Percentiles rank a stretch among this genome's conserved stretches.
Evolutionary conservation across 2,797 vertebrate genomes (phyloP).

Genomic region (Psittacula echo): DNA sequence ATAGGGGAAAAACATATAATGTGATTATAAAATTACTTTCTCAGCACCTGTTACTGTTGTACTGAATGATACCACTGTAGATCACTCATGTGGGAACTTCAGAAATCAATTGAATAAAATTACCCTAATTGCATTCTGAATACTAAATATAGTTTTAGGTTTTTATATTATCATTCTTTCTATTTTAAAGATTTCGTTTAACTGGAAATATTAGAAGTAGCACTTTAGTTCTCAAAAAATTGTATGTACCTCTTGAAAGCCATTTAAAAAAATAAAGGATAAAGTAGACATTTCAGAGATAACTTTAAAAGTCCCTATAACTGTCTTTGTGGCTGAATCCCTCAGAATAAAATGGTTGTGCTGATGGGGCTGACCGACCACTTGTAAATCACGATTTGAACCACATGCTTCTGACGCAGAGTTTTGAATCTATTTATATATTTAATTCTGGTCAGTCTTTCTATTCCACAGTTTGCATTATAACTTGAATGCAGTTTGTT

Average conservation of each 20-base stretch:
- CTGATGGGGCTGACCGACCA: not conserved
- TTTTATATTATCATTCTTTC: conserved; percentile 24
- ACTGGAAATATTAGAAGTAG: conserved; percentile 20
- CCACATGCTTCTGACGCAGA: not conserved
- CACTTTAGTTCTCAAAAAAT: conserved; percentile 37
- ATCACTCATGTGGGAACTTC: conserved; percentile 23
- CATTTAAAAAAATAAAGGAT: not conserved
- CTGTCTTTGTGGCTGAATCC: not conserved
- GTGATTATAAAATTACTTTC: conserved; percentile 54
- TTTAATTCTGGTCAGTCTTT: not conserved
- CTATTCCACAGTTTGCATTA: not conserved
- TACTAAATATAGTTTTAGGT: conserved; percentile 38
- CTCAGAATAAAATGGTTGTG: not conserved
- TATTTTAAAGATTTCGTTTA: conserved; percentile 37
- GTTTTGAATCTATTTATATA: not conserved
- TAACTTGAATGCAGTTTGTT: not conserved
- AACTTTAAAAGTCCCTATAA: not conserved
- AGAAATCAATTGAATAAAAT: conserved; percentile 47
- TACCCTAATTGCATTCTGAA: conserved; percentile 37
- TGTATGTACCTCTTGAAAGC: not conserved
- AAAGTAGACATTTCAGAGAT: not conserved
- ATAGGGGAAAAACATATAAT: conserved; percentile 29
- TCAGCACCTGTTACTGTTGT: not conserved
- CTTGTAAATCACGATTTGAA: not conserved
- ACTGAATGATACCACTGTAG: not conserved